These are phyloP conservation scores for Enteromius thamalakanensis DNA, from an alignment of 2,797 vertebrate species.

Conservation along the genomic window DNA sequence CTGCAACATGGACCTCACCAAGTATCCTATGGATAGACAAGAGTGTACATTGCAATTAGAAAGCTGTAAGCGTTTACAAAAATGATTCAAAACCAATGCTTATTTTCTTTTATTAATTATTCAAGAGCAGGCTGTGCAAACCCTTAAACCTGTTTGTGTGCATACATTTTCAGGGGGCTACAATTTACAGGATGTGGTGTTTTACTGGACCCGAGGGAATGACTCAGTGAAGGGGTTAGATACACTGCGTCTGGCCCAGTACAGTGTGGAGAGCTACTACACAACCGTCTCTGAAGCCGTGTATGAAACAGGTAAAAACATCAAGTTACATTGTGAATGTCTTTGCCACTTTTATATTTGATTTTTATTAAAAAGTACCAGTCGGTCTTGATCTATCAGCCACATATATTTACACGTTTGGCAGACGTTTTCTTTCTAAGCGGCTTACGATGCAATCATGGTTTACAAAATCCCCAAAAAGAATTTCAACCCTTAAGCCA, in stretches of 20 bases:
- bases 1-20: slow-evolving; percentile 92
- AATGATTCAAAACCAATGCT: background rate
- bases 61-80: slow-evolving; percentile 82
- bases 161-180: slow-evolving; percentile 82
- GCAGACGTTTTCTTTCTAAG: background rate
- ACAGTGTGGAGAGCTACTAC: slow-evolving; percentile 89
- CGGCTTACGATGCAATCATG: background rate
- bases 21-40: slow-evolving; percentile 93
- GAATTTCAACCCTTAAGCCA: background rate
- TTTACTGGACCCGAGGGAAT: slow-evolving; percentile 92
- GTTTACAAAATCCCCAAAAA: background rate
- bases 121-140: background rate
- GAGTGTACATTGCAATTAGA: slow-evolving; percentile 89
- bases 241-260: slow-evolving; percentile 85
- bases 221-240: slow-evolving; percentile 89
- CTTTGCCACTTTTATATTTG: background rate
- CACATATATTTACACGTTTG: background rate
- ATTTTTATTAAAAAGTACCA: background rate
- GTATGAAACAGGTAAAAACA: slow-evolving; percentile 85
- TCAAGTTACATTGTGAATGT: background rate
- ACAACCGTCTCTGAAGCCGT: slow-evolving; percentile 87
- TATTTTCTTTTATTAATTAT: slow-evolving; percentile 10
- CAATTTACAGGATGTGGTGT: slow-evolving; percentile 89
- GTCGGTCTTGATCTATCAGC: background rate
- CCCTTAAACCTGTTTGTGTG: slow-evolving; percentile 6